These are phyloP conservation scores for Orientallactaga bullata DNA, from an alignment of 2,113 vertebrate genomes.

Conservation along the genomic window DNA sequence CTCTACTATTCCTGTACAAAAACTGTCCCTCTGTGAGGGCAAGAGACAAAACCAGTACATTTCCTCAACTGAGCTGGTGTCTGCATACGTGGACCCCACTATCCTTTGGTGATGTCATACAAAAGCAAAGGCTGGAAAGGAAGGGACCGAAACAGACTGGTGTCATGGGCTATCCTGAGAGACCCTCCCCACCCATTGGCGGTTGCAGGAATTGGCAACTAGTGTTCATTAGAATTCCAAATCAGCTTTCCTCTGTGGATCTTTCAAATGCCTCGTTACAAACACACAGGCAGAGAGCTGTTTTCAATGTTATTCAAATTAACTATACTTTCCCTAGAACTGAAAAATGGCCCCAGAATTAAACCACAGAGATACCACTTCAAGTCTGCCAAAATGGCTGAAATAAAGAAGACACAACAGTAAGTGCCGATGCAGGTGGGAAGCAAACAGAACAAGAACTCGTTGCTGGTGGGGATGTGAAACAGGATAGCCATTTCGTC, in stretches of 20 bases:
- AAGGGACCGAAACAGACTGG: neutral
- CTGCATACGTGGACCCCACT: neutral
- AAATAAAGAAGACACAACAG: neutral
- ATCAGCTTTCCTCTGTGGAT: constrained; percentile 46
- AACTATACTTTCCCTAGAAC: constrained; percentile 16
- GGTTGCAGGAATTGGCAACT: constrained; percentile 26
- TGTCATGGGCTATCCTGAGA: neutral
- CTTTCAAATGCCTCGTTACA: constrained; percentile 35
- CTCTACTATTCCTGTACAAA: neutral
- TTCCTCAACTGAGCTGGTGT: neutral
- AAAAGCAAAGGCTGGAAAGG: neutral
- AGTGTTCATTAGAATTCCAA: constrained; percentile 25
- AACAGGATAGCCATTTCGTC: neutral
- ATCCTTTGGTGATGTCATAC: neutral
- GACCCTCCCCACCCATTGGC: neutral
- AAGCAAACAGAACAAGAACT: neutral
- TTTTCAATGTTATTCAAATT: neutral
- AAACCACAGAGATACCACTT: constrained; percentile 29
- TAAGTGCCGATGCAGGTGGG: neutral
- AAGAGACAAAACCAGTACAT: neutral
- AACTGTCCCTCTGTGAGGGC: neutral
- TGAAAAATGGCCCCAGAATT: constrained; percentile 19
- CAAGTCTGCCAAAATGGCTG: neutral
- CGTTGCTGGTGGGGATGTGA: neutral
- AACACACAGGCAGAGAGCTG: neutral